phyloP scores from a whole-genome alignment of 2,888 invertebrate species.

The Globia sparganii region DNA sequence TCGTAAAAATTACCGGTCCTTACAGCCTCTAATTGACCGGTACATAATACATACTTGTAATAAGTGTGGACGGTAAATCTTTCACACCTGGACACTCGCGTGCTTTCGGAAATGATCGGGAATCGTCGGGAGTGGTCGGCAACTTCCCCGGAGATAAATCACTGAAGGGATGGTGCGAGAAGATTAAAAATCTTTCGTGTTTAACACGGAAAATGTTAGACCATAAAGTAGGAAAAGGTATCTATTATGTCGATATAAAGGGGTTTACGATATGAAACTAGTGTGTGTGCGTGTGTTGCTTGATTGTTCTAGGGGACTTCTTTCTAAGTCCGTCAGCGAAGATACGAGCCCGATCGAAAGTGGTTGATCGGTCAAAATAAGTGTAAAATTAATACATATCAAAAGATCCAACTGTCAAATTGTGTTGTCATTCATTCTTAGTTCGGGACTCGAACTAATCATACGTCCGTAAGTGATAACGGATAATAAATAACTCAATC shows the following conservation, averaged over 20 bases:
- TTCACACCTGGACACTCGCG: conserved; percentile 67
- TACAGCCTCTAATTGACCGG: conserved; percentile 61
- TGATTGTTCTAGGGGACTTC: not conserved
- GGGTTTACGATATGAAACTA: not conserved
- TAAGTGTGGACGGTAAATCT: conserved; percentile 64
- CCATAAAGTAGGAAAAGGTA: conserved; percentile 1
- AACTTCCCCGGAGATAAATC: conserved; percentile 64
- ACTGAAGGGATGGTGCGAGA: conserved; percentile 63
- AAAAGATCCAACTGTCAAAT: no score
- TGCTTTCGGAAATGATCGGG: conserved; percentile 58
- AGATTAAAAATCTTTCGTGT: conserved; percentile 67
- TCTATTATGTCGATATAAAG: not conserved
- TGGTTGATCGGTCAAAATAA: no score
- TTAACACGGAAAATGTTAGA: conserved; percentile 42
- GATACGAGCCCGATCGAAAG: no score
- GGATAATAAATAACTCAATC: no score
- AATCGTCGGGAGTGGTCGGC: conserved; percentile 45
- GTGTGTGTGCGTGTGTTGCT: not conserved
- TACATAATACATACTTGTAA: conserved; percentile 62
- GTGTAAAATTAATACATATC: no score
- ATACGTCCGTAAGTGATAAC: no score
- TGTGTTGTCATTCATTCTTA: no score
- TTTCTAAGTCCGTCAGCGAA: no score
- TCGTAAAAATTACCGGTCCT: conserved; percentile 56
- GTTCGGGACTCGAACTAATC: no score